These are phyloP conservation scores for Aphelinus certus DNA, from an alignment of 1,140 invertebrate genomes.

Conservation along the genomic window DNA sequence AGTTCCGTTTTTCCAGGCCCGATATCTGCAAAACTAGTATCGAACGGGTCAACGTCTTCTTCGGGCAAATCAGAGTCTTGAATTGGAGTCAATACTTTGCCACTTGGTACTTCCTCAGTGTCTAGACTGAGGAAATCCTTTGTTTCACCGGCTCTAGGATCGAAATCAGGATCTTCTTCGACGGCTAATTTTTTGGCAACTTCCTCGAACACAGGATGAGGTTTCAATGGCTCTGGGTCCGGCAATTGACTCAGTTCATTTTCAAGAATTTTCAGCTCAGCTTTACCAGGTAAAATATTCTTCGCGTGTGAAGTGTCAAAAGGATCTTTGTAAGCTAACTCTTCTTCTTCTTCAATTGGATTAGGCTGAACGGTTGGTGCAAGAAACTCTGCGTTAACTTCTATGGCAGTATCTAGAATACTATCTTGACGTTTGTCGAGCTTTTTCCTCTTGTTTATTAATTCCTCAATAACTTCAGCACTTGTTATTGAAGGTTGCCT, in stretches of 20 bases:
- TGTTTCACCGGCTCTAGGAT: slow-evolving; percentile 55
- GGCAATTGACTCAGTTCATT: slow-evolving; percentile 71
- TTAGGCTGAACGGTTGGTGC: slow-evolving; percentile 69
- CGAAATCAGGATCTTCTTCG: slow-evolving; percentile 56
- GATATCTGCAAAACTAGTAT: slow-evolving; percentile 71
- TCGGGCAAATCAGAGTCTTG: slow-evolving; percentile 48
- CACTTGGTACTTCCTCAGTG: slow-evolving; percentile 50
- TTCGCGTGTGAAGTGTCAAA: slow-evolving; percentile 83
- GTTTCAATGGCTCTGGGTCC: slow-evolving; percentile 42
- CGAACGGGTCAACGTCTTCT: slow-evolving; percentile 73
- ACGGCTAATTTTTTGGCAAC: slow-evolving; percentile 38
- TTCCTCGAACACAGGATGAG: slow-evolving; percentile 47
- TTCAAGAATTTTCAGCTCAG: slow-evolving; percentile 80
- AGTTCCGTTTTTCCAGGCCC: slow-evolving; percentile 71
- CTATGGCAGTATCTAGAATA: slow-evolving; percentile 69
- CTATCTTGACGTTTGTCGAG: slow-evolving; percentile 54
- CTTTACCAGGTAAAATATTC: slow-evolving; percentile 79
- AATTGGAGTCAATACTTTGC: slow-evolving; percentile 64
- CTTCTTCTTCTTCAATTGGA: slow-evolving; percentile 53
- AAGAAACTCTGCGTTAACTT: slow-evolving; percentile 72
- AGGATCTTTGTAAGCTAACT: slow-evolving; percentile 70
- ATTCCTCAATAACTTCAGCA: slow-evolving; percentile 30
- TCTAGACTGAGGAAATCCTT: slow-evolving; percentile 56
- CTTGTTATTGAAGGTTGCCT: slow-evolving; percentile 28
- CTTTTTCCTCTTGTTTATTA: slow-evolving; percentile 20